These are phyloP conservation scores for Smittia aterrima DNA, from an alignment of 2,888 invertebrate genomes.

Conservation along the genomic window DNA sequence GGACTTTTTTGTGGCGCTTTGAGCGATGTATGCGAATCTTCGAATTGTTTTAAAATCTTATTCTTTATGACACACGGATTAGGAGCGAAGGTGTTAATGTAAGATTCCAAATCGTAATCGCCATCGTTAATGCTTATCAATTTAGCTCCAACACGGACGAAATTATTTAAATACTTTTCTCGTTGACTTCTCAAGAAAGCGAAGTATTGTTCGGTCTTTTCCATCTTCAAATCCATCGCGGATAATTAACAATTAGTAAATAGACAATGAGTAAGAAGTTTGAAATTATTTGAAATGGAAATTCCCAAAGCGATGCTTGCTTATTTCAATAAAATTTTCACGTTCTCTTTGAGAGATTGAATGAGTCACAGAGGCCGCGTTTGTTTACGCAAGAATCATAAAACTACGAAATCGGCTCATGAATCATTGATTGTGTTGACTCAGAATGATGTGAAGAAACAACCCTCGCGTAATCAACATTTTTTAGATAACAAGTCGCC, in stretches of 20 bases:
- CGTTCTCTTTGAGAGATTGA: neutral
- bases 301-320: neutral
- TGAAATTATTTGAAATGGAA: neutral
- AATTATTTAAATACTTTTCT: neutral
- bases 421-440: too few relatives aligned
- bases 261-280: neutral
- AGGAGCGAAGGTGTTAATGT: neutral
- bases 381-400: too few relatives aligned
- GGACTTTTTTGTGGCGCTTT: neutral
- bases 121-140: neutral
- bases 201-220: neutral
- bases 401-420: too few relatives aligned
- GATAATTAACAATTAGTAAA: neutral
- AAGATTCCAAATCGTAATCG: constrained; percentile 10
- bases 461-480: too few relatives aligned
- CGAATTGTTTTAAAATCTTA: neutral
- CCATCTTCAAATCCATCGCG: neutral
- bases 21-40: neutral
- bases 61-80: too few relatives aligned
- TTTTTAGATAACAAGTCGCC: too few relatives aligned
- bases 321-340: neutral
- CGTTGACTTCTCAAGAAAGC: neutral
- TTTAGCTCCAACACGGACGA: neutral
- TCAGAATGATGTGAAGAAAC: too few relatives aligned
- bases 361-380: too few relatives aligned